Conservation (phyloP, 2,797 vertebrate species). For the Clarias platycephalus region DNA sequence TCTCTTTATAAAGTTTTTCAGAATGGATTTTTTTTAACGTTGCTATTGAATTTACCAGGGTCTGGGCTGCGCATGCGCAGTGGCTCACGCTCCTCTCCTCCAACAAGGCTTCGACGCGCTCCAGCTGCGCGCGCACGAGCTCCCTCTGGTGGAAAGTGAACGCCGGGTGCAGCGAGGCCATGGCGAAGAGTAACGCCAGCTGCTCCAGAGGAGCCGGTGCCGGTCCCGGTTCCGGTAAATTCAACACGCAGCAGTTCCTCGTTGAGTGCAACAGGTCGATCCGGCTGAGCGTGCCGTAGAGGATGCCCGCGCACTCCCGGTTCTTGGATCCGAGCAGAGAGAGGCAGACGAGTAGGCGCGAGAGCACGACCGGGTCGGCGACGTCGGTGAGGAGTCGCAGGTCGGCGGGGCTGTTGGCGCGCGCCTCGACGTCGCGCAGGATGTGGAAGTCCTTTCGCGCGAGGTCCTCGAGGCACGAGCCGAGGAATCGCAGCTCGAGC, state of each 20-base stretch:
- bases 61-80: constrained; percentile 17
- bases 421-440: constrained; percentile 76
- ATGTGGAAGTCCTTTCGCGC: constrained; percentile 80
- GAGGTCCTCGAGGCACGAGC: constrained; percentile 80
- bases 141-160: constrained; percentile 87
- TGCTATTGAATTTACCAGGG: constrained; percentile 3
- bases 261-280: constrained; percentile 70
- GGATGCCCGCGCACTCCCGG: constrained; percentile 80
- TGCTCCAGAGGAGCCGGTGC: constrained; percentile 72
- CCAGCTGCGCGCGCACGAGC: constrained; percentile 78
- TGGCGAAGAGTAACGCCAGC: constrained; percentile 83
- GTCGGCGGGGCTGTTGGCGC: constrained; percentile 71
- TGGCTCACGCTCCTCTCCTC: constrained; percentile 42
- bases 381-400: constrained; percentile 72
- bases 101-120: constrained; percentile 69
- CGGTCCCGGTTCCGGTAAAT: constrained; percentile 29
- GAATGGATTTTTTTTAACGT: neutral
- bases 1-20: neutral
- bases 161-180: constrained; percentile 86
- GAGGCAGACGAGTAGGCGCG: constrained; percentile 83
- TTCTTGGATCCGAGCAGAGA: constrained; percentile 83
- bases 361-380: constrained; percentile 77
- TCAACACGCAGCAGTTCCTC: constrained; percentile 58
- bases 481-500: constrained; percentile 79
- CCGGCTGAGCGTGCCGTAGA: constrained; percentile 78